These are phyloP conservation scores for Apamea epomidion DNA, from an alignment of 2,888 invertebrate species.

Conservation along the genomic window DNA sequence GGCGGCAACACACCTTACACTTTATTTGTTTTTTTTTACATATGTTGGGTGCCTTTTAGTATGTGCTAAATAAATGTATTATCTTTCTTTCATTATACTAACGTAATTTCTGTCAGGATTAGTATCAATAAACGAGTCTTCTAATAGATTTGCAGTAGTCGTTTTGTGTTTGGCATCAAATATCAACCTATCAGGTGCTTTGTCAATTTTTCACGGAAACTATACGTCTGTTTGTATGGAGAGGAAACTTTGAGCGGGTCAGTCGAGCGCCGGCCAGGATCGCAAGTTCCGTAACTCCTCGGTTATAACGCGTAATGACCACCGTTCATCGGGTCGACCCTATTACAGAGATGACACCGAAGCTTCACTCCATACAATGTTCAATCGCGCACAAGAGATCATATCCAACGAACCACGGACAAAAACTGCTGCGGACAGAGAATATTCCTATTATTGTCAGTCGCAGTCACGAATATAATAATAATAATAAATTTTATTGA, in stretches of 20 bases:
- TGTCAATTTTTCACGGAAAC: neutral
- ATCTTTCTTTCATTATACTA: neutral
- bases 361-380: conserved; percentile 3
- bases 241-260: conserved; percentile 12
- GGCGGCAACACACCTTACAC: neutral
- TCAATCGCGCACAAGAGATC: neutral
- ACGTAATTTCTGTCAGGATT: neutral
- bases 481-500: too few species aligned
- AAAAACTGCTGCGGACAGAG: too few species aligned
- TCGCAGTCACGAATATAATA: neutral
- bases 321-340: conserved; percentile 28
- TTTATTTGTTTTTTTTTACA: neutral
- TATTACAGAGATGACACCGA: neutral
- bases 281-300: conserved; percentile 58
- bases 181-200: neutral
- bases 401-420: neutral
- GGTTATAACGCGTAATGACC: conserved; percentile 59
- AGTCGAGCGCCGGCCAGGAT: conserved; percentile 37
- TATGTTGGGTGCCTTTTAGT: neutral
- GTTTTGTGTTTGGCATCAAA: neutral
- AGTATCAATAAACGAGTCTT: neutral
- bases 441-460: too few species aligned
- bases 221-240: neutral
- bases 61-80: neutral
- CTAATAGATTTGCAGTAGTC: neutral